phyloP scores from a whole-genome alignment of 2,888 invertebrate species.

The Smittia sp. region DNA sequence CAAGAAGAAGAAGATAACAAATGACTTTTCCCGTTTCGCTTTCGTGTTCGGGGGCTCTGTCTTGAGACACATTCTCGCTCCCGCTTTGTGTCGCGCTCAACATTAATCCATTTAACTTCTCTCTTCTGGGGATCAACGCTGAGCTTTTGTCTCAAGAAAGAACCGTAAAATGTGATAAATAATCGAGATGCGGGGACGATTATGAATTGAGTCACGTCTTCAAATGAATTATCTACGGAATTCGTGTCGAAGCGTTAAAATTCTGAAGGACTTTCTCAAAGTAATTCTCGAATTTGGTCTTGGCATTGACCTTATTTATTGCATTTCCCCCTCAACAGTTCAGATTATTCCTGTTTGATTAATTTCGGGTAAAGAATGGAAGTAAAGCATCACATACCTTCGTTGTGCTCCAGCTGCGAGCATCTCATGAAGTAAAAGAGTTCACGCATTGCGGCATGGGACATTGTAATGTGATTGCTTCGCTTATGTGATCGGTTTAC shows the following conservation, averaged over 20 bases:
- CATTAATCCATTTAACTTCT: constrained; percentile 22
- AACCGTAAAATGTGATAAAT: constrained; percentile 5
- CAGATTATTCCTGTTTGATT: too few species aligned
- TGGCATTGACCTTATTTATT: too few species aligned
- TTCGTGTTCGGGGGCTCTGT: not conserved
- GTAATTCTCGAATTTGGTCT: too few species aligned
- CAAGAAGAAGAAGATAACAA: constrained; percentile 43
- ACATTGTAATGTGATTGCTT: constrained; percentile 54
- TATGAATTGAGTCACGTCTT: not conserved
- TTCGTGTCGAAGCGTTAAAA: too few species aligned
- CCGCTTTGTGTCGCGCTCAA: not conserved
- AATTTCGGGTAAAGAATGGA: not conserved
- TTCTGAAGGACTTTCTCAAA: too few species aligned
- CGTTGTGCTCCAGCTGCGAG: constrained; percentile 74
- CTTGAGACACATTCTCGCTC: constrained; percentile 1
- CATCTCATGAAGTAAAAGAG: constrained; percentile 91
- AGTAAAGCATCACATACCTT: constrained; percentile 50
- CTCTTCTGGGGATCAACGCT: constrained; percentile 4
- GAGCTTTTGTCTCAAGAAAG: not conserved
- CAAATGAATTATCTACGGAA: not conserved
- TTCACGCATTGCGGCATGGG: constrained; percentile 70
- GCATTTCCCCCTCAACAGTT: too few species aligned
- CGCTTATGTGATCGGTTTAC: constrained; percentile 61
- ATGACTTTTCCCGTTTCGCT: constrained; percentile 7
- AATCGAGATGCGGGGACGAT: not conserved